A percentile compares a stretch with the other conserved stretches of the same genome.
Evolutionary conservation across 2,113 vertebrate species (phyloP).

Genomic region (Raja brachyura): DNA sequence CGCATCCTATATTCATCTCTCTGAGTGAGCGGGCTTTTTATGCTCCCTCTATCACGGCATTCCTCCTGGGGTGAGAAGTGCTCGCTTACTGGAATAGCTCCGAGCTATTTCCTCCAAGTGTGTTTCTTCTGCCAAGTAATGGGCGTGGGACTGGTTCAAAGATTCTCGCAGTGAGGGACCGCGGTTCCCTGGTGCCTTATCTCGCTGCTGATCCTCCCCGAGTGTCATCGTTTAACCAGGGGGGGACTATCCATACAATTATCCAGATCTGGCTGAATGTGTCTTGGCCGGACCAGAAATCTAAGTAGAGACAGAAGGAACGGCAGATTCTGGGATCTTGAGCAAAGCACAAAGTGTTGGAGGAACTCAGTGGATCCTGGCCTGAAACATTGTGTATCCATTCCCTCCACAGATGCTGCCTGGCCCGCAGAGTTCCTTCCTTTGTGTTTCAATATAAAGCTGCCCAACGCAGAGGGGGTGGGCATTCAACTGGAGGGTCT

Average conservation of each 20-base stretch:
- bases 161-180: too few relatives aligned
- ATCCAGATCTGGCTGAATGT: neutral
- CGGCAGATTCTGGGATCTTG: too few relatives aligned
- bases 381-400: too few relatives aligned
- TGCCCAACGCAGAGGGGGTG: neutral
- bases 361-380: too few relatives aligned
- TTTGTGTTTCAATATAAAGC: too few relatives aligned
- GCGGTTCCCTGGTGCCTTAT: neutral
- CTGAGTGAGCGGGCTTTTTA: too few relatives aligned
- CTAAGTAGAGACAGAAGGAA: too few relatives aligned
- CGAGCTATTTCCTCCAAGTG: neutral
- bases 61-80: neutral
- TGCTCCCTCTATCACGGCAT: neutral
- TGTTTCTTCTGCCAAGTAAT: neutral
- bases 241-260: neutral
- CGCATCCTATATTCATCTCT: too few relatives aligned
- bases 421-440: too few relatives aligned
- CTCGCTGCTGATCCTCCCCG: neutral
- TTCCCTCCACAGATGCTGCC: too few relatives aligned
- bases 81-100: neutral
- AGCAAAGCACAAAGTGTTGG: too few relatives aligned
- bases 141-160: neutral
- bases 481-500: neutral
- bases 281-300: neutral
- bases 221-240: neutral